Base-by-base conservation (phyloP, 2,797 vertebrate genomes). In the Psittacula echo region DNA sequence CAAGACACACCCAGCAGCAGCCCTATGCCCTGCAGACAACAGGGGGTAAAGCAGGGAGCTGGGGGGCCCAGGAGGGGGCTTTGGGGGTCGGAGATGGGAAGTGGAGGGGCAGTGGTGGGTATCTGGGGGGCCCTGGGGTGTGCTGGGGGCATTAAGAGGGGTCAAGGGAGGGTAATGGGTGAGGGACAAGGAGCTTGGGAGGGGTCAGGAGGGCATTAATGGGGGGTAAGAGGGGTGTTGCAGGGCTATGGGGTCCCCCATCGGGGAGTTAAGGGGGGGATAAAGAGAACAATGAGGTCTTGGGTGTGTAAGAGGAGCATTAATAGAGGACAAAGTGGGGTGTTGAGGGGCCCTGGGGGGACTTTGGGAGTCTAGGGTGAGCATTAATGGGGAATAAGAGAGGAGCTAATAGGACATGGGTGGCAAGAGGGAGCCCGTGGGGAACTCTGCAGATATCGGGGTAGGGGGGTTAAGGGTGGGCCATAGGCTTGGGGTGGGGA, bases 391-490 rank as follows among this genome's bases (percentile, higher is more conserved):
- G 32, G 53, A 56, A n/a, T 21, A n/a, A 22, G 32, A 56, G 30
- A 32, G 13, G 8, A 13, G 12, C 19, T 22, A 56, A 56, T 6
- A 14, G 20, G 20, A 21, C 13, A 56, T 9, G 53, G 53, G 53
- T 1, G 2, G 32, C 12, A n/a, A 22, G 4, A 22, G 32, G 53
- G 32, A 56, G 20, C 53, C 53, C 19, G 1, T 1, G 5, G 53
- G 8, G 30, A 32, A 12, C 12, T 13, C 30, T 13, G 53, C 9
- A 19, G 53, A 54, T 19, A 21, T 21, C 24, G 12, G 53, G 13
- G 48, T 22, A 12, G 30, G 30, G 53, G 16, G 3, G 50, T 51
- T 51, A 51, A 51, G 27, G 50, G 27, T 17, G 16, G 50, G 14
- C 50, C 26, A 29, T 10, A 7, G 53, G 30, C 7, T 13, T 20